phyloP scores from a whole-genome alignment of 2,113 vertebrate genomes.

The Rafetus swinhoei region DNA sequence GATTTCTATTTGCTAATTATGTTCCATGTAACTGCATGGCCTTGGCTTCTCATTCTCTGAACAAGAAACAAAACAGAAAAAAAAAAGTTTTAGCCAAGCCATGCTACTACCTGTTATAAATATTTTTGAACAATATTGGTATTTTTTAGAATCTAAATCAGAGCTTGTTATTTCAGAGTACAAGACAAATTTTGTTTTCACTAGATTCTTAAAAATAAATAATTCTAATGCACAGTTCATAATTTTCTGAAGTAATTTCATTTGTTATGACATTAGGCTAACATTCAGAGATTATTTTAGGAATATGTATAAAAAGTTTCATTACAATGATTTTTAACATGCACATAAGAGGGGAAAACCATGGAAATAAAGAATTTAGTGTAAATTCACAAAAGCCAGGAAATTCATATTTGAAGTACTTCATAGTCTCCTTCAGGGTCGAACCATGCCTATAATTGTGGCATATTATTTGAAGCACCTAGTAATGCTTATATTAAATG shows the following conservation, averaged over 20 bases:
- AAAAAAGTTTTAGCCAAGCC: not conserved
- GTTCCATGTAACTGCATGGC: not conserved
- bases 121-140: not conserved
- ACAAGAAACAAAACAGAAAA: too few relatives aligned
- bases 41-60: conserved; percentile 2
- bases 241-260: not conserved
- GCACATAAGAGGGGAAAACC: not conserved
- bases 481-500: not conserved
- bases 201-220: not conserved
- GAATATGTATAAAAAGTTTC: not conserved
- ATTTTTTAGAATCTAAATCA: not conserved
- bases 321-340: not conserved
- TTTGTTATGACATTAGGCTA: not conserved
- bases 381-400: not conserved
- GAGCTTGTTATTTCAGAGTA: not conserved
- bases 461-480: not conserved
- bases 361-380: not conserved
- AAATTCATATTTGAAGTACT: not conserved
- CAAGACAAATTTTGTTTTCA: not conserved
- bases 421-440: not conserved
- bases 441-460: not conserved
- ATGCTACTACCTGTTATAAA: not conserved
- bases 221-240: not conserved
- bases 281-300: not conserved
- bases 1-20: conserved; percentile 42